Conservation (phyloP, 92 coral and sea anemone genomes). For the Paramuricea clavata region DNA sequence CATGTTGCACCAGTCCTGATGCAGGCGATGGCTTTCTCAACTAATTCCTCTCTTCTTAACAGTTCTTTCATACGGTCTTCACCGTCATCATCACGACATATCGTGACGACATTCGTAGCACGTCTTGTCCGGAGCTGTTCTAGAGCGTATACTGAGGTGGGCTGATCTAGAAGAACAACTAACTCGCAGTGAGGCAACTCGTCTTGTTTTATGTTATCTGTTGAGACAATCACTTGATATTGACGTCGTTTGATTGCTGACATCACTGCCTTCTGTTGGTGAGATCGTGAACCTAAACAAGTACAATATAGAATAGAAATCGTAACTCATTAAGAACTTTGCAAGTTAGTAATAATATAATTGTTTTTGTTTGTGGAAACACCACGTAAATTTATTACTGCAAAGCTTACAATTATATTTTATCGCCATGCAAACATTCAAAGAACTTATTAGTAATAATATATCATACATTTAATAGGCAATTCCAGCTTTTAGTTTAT, state of each 20-base stretch:
- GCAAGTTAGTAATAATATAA: too few relatives aligned
- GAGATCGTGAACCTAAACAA: constrained; percentile 59
- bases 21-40: constrained; percentile 73
- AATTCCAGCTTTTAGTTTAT: too few relatives aligned
- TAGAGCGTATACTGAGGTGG: constrained; percentile 79
- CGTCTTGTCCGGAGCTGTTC: constrained; percentile 78
- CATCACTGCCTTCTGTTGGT: constrained; percentile 65
- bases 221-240: constrained; percentile 83
- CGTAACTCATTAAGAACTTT: too few relatives aligned
- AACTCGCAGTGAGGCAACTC: constrained; percentile 76
- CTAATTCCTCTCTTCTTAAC: constrained; percentile 77
- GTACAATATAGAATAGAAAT: too few relatives aligned
- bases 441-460: too few relatives aligned
- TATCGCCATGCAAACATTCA: too few relatives aligned
- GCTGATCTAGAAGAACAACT: constrained; percentile 88
- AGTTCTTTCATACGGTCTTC: constrained; percentile 79
- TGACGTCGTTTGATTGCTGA: constrained; percentile 69
- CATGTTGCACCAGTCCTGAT: constrained; percentile 34
- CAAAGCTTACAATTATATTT: too few relatives aligned
- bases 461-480: too few relatives aligned
- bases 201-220: constrained; percentile 74
- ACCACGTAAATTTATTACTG: too few relatives aligned
- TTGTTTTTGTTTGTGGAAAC: too few relatives aligned
- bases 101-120: constrained; percentile 75
- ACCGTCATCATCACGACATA: constrained; percentile 79